These are phyloP conservation scores for Lasius platythorax DNA, from an alignment of 2,888 invertebrate genomes.

Conservation along the genomic window DNA sequence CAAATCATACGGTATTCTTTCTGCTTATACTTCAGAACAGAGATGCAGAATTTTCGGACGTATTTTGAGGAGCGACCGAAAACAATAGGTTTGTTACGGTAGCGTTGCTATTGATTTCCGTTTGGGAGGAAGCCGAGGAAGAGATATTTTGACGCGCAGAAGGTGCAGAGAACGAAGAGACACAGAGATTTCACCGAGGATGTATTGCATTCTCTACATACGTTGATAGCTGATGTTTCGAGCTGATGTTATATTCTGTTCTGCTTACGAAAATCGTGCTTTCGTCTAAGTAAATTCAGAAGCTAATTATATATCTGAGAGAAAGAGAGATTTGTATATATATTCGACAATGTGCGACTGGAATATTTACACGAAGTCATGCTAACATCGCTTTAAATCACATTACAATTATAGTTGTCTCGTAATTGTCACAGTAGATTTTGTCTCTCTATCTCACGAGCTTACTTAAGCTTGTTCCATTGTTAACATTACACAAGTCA, in stretches of 20 bases:
- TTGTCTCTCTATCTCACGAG: conserved; percentile 4
- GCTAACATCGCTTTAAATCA: conserved; percentile 30
- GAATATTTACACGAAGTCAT: conserved; percentile 3
- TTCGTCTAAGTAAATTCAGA: neutral
- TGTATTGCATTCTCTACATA: conserved; percentile 21
- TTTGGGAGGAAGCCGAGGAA: conserved; percentile 68
- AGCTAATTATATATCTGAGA: conserved; percentile 7
- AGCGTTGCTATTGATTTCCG: conserved; percentile 80
- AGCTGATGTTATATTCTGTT: neutral
- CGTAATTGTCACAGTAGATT: conserved; percentile 45
- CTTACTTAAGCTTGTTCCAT: conserved; percentile 31
- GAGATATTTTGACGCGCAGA: conserved; percentile 67
- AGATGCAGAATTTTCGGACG: conserved; percentile 42
- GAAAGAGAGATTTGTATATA: neutral
- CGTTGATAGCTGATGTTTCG: neutral
- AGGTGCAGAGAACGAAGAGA: conserved; percentile 28
- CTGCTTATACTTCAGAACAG: conserved; percentile 39
- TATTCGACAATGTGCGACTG: neutral
- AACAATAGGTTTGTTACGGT: conserved; percentile 78
- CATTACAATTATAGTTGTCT: conserved; percentile 35
- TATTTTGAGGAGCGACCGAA: conserved; percentile 64
- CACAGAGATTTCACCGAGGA: conserved; percentile 28
- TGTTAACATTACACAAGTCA: conserved; percentile 45
- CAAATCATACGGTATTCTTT: conserved; percentile 51
- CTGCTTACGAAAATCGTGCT: conserved; percentile 1